These are phyloP conservation scores for Ibidorhyncha struthersii DNA, from an alignment of 2,113 vertebrate species.

Conservation along the genomic window DNA sequence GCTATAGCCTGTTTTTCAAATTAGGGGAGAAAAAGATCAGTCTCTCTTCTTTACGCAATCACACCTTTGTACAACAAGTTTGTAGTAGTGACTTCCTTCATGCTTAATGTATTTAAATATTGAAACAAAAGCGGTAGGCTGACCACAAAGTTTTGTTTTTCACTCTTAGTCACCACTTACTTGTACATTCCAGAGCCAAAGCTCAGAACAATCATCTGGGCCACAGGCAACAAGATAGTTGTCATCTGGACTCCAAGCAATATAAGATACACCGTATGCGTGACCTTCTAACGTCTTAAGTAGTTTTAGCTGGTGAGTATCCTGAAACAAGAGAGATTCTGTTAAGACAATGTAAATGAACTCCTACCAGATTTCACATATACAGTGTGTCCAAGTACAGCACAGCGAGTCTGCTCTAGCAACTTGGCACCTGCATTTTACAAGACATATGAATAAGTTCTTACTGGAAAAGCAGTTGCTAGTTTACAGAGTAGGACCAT, in stretches of 20 bases:
- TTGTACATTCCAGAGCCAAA: constrained; percentile 98
- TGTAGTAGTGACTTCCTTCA: background rate
- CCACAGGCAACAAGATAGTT: constrained; percentile 95
- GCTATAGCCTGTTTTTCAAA: background rate
- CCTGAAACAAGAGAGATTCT: constrained; percentile 73
- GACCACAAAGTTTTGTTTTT: background rate
- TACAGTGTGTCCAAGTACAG: background rate
- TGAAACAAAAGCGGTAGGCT: background rate
- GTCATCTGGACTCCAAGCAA: constrained; percentile 97
- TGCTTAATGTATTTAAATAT: fast-evolving
- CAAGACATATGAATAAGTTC: background rate
- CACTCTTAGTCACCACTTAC: constrained; percentile 69
- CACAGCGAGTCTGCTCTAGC: background rate
- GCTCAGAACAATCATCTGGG: constrained; percentile 97
- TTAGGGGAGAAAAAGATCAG: background rate
- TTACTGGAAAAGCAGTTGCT: background rate
- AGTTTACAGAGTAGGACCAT: background rate
- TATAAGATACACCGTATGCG: constrained; percentile 95
- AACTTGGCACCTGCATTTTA: background rate
- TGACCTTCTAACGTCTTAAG: constrained; percentile 96
- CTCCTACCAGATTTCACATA: background rate
- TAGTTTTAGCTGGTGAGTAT: constrained; percentile 91
- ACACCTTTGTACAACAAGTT: background rate
- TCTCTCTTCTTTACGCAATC: background rate
- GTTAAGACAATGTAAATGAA: background rate